These are phyloP conservation scores for Ellobius talpinus DNA, from an alignment of 2,113 vertebrate genomes.

Conservation along the genomic window DNA sequence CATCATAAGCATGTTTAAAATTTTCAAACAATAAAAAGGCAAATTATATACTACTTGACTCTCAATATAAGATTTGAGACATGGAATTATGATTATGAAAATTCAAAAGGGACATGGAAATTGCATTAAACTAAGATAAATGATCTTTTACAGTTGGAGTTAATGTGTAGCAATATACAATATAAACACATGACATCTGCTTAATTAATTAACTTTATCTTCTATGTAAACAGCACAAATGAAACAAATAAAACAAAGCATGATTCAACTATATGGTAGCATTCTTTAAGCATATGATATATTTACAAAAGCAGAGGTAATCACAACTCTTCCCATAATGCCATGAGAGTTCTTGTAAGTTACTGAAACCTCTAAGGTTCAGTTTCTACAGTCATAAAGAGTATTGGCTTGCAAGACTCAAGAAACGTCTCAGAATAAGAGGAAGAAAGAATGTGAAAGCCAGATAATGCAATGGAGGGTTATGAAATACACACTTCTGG, in stretches of 20 bases:
- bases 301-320: background rate
- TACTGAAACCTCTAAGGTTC: background rate
- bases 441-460: background rate
- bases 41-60: background rate
- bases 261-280: background rate
- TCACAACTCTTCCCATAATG: background rate
- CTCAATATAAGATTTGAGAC: background rate
- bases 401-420: background rate
- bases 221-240: background rate
- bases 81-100: background rate
- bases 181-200: background rate
- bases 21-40: background rate
- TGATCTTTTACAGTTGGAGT: background rate
- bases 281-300: background rate
- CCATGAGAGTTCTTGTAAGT: background rate
- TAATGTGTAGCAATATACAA: slow-evolving; percentile 16
- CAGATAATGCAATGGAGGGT: too few relatives aligned
- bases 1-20: background rate
- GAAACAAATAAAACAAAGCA: background rate
- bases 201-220: background rate
- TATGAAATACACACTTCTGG: too few relatives aligned
- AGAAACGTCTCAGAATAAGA: background rate
- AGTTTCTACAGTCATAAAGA: background rate
- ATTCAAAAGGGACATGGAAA: background rate
- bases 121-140: slow-evolving; percentile 1